A percentile compares a stretch with the other conserved stretches of the same genome.
phyloP scores from a whole-genome alignment of 2,797 vertebrate genomes.

The Scarus forsteni region DNA sequence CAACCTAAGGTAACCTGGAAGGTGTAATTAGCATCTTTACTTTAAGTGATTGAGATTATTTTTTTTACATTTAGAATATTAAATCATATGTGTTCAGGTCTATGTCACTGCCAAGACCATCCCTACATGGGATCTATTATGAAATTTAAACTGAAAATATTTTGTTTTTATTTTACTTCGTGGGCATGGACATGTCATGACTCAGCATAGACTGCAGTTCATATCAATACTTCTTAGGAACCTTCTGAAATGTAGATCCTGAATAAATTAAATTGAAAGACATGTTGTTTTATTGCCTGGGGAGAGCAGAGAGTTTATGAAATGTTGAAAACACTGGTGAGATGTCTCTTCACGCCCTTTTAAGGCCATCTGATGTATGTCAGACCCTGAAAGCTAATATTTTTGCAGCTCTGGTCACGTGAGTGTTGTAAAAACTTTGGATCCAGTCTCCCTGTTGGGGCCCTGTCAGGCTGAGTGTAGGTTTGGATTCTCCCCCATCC shows the following conservation, averaged over 20 bases:
- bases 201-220: conserved; percentile 7
- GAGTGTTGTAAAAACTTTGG: conserved; percentile 60
- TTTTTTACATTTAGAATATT: too few relatives aligned
- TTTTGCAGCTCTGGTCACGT: conserved; percentile 57
- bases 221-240: conserved; percentile 19
- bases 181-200: not conserved
- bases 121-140: not conserved
- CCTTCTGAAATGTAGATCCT: not conserved
- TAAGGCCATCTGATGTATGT: conserved; percentile 36
- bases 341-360: conserved; percentile 23
- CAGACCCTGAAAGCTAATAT: conserved; percentile 50
- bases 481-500: conserved; percentile 27
- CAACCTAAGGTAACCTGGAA: too few relatives aligned
- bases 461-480: conserved; percentile 56
- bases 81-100: too few relatives aligned
- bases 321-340: conserved; percentile 9
- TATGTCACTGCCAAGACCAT: too few relatives aligned
- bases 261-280: not conserved
- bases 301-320: not conserved
- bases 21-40: too few relatives aligned
- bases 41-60: too few relatives aligned
- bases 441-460: conserved; percentile 48
- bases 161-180: not conserved
- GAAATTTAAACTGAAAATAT: not conserved
- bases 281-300: not conserved